phyloP scores from a whole-genome alignment of 1,140 invertebrate species.

The Chionoecetes opilio region DNA sequence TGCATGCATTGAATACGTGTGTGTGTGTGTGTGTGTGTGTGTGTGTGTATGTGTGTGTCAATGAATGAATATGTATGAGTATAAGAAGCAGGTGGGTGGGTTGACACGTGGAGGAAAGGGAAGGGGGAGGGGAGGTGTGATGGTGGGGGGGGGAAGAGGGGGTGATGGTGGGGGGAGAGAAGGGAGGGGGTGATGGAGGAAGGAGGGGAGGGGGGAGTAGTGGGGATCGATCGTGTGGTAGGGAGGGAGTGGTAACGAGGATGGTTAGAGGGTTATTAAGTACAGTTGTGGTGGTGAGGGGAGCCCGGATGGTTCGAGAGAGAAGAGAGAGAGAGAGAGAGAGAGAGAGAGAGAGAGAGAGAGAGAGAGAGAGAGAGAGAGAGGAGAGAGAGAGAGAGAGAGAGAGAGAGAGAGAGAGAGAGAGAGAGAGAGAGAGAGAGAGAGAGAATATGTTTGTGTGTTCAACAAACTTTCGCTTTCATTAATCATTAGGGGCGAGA shows the following conservation, averaged over 20 bases:
- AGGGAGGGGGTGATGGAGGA: background rate
- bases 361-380: slow-evolving; percentile 9
- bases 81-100: background rate
- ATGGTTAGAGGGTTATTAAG: background rate
- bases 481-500: too few relatives aligned
- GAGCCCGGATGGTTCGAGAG: background rate
- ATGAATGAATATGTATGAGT: slow-evolving; percentile 6
- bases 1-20: too few relatives aligned
- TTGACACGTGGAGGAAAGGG: slow-evolving; percentile 24
- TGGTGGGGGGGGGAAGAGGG: background rate
- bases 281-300: background rate
- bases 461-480: too few relatives aligned
- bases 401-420: slow-evolving; percentile 20
- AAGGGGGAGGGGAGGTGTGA: background rate
- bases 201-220: background rate
- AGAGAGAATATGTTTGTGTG: background rate
- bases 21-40: background rate
- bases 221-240: background rate
- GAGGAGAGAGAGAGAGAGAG: background rate
- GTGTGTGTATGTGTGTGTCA: background rate
- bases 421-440: background rate
- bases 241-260: background rate
- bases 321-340: background rate
- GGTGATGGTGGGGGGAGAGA: background rate
- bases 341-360: slow-evolving; percentile 32